Percentiles rank a stretch among this genome's conserved stretches.
These are phyloP conservation scores for Aldrovandia affinis DNA, from an alignment of 2,797 vertebrate genomes.

Conservation along the genomic window DNA sequence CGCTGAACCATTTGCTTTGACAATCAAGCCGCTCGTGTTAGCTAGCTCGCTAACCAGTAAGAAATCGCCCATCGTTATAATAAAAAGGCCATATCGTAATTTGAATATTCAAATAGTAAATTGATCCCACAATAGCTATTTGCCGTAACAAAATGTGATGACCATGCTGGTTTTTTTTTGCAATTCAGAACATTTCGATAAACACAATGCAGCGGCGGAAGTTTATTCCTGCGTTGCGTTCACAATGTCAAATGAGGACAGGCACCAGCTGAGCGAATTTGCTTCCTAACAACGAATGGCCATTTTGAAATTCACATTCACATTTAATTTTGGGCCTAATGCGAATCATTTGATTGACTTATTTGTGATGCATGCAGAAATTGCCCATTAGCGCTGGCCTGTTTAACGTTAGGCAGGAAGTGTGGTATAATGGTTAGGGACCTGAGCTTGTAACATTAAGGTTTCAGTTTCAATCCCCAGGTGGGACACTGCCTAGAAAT, in stretches of 20 bases:
- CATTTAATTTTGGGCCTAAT: too few species aligned
- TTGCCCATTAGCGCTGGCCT: too few species aligned
- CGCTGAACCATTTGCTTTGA: not conserved
- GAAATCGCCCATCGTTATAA: not conserved
- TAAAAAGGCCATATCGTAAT: not conserved
- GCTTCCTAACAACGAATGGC: not conserved
- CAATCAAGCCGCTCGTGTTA: not conserved
- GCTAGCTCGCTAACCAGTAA: not conserved
- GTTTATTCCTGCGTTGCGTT: not conserved
- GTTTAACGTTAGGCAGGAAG: too few species aligned
- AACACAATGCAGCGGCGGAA: not conserved
- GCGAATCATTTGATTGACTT: too few species aligned
- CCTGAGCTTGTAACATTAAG: too few species aligned
- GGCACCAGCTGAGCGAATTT: not conserved
- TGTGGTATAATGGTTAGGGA: too few species aligned
- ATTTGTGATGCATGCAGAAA: too few species aligned
- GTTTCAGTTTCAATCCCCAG: too few species aligned
- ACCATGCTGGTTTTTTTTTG: not conserved
- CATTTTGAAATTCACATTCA: not conserved
- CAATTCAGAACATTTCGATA: not conserved
- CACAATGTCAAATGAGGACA: constrained; percentile 17
- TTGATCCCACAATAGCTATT: not conserved
- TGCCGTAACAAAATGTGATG: not conserved
- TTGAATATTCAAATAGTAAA: not conserved
- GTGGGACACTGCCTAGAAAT: too few species aligned